A percentile compares a stretch with the other conserved stretches of the same genome.
Evolutionary conservation across 1,140 invertebrate genomes (phyloP).

Genomic region (Olivierus martensii): DNA sequence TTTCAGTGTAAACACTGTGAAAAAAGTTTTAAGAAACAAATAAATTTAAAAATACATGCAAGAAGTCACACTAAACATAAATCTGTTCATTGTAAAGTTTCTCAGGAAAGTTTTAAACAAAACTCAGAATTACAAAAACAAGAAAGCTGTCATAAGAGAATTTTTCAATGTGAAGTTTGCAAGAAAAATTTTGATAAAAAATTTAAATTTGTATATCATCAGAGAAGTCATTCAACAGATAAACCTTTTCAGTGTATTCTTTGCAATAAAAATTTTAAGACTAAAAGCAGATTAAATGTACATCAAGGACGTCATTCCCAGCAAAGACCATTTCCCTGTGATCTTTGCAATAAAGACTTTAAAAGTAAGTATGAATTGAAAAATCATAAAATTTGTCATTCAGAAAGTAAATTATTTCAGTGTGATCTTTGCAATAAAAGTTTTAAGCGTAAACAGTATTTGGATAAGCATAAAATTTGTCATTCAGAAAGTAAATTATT

Average conservation of each 20-base stretch:
- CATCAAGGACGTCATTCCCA: background rate
- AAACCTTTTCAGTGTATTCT: constrained; percentile 82
- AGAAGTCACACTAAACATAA: background rate
- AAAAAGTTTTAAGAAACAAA: background rate
- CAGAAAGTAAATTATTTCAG: background rate
- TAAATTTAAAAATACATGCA: background rate
- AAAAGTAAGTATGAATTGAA: background rate
- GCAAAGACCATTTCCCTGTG: constrained; percentile 3
- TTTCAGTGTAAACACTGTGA: background rate
- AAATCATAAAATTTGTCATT: background rate
- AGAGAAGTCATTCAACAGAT: constrained; percentile 73
- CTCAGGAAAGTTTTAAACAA: background rate
- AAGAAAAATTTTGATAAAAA: too few species aligned
- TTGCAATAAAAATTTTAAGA: constrained; percentile 64
- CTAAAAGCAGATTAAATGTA: background rate
- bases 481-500: constrained; percentile 41
- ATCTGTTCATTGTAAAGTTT: background rate
- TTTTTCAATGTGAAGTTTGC: too few species aligned
- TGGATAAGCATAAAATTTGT: constrained; percentile 4
- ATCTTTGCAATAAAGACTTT: constrained; percentile 2
- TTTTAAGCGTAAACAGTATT: constrained; percentile 3
- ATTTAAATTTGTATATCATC: too few species aligned
- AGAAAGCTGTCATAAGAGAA: background rate
- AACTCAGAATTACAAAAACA: background rate
- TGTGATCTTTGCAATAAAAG: constrained; percentile 12